phyloP scores from a whole-genome alignment of 2,888 invertebrate species.

The Scaptodrosophila latifasciaeformis region DNA sequence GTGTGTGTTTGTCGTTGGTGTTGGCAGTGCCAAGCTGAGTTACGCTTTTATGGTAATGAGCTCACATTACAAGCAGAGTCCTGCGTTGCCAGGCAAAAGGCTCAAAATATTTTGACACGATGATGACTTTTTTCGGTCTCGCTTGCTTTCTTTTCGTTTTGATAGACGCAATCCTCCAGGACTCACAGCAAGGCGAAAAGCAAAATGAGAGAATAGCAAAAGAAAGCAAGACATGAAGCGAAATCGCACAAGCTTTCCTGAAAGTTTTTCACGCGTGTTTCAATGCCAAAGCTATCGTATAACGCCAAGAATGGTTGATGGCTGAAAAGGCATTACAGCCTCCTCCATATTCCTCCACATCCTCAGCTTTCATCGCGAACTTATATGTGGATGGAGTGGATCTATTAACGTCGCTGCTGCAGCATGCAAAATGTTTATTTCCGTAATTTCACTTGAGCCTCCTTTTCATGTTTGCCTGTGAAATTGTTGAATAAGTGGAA shows the following conservation, averaged over 20 bases:
- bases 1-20: slow-evolving; percentile 19
- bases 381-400: too few relatives aligned
- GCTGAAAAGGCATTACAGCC: too few relatives aligned
- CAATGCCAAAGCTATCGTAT: slow-evolving; percentile 45
- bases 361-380: too few relatives aligned
- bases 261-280: slow-evolving; percentile 26
- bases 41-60: slow-evolving; percentile 66
- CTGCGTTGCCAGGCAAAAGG: slow-evolving; percentile 27
- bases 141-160: slow-evolving; percentile 38
- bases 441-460: slow-evolving; percentile 49
- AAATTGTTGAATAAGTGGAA: slow-evolving; percentile 34
- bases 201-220: slow-evolving; percentile 2
- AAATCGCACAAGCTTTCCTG: slow-evolving; percentile 6
- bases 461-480: slow-evolving; percentile 7
- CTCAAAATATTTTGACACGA: slow-evolving; percentile 52
- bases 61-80: slow-evolving; percentile 60
- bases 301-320: slow-evolving; percentile 27
- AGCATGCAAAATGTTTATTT: slow-evolving; percentile 54
- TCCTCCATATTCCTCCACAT: too few relatives aligned
- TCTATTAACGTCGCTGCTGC: slow-evolving; percentile 51
- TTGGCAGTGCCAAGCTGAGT: slow-evolving; percentile 27
- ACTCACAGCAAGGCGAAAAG: not conserved
- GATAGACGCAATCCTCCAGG: slow-evolving; percentile 36
- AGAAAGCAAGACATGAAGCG: slow-evolving; percentile 13
- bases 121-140: too few relatives aligned